A percentile compares a stretch with the other conserved stretches of the same genome.
Evolutionary conservation across 2,888 invertebrate species (phyloP).

Genomic region (Cremastobaeus sp.): DNA sequence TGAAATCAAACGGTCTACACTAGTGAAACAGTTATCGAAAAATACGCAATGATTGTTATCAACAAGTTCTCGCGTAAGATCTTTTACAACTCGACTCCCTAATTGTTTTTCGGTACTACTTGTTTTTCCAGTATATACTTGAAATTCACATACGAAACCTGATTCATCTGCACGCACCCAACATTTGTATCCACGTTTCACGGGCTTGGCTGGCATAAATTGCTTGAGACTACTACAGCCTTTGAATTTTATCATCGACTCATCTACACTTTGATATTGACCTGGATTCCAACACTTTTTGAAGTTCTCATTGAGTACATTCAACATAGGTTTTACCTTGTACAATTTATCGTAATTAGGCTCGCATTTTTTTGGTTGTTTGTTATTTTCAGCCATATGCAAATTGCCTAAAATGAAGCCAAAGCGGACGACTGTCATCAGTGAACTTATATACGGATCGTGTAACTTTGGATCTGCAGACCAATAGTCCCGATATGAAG

Average conservation of each 20-base stretch:
- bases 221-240: conserved; percentile 31
- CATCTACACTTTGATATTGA: conserved; percentile 30
- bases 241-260: conserved; percentile 40
- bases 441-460: conserved; percentile 30
- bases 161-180: conserved; percentile 37
- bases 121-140: conserved; percentile 67
- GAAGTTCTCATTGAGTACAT: conserved; percentile 2
- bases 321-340: conserved; percentile 34
- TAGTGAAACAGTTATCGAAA: no score
- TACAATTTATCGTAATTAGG: conserved; percentile 19
- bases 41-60: no score
- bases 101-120: conserved; percentile 60
- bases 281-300: conserved; percentile 18
- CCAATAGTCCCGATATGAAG: conserved; percentile 49
- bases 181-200: conserved; percentile 37
- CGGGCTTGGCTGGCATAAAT: conserved; percentile 33
- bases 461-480: conserved; percentile 45
- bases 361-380: conserved; percentile 10
- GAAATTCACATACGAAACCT: conserved; percentile 58
- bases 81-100: conserved; percentile 63
- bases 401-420: background rate
- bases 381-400: conserved; percentile 10
- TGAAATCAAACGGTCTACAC: no score
- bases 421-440: conserved; percentile 14
- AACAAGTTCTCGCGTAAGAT: no score